Conservation (phyloP, 2,113 vertebrate species). For the Rhinogobius similis region DNA sequence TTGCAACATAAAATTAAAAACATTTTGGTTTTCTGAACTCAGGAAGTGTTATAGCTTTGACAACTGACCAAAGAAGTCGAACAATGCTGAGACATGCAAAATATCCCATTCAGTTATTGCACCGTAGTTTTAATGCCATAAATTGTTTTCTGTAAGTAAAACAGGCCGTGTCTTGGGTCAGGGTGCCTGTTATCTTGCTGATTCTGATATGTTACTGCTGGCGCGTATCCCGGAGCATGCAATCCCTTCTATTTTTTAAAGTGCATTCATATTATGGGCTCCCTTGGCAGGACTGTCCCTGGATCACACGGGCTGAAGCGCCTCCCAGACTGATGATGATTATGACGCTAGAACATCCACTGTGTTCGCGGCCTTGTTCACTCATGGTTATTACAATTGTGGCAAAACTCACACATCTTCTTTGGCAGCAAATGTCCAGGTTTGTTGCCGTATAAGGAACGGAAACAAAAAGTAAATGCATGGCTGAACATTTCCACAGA, state of each 20-base stretch:
- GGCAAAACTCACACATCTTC: constrained; percentile 63
- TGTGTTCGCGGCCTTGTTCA: constrained; percentile 78
- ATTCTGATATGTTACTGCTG: constrained; percentile 70
- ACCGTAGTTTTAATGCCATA: not conserved
- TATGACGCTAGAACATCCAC: constrained; percentile 74
- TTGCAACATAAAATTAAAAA: too few relatives aligned
- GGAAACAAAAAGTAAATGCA: not conserved
- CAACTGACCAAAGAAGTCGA: not conserved
- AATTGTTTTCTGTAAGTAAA: constrained; percentile 15
- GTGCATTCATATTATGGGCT: constrained; percentile 76
- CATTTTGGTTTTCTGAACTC: too few relatives aligned
- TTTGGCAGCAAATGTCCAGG: constrained; percentile 25
- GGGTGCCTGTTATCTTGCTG: constrained; percentile 70
- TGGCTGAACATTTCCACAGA: too few relatives aligned
- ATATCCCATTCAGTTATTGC: not conserved
- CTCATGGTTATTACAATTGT: constrained; percentile 71
- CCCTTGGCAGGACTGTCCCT: constrained; percentile 71
- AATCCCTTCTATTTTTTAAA: constrained; percentile 75
- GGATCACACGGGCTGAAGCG: constrained; percentile 60
- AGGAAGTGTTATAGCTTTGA: not conserved
- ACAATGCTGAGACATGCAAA: not conserved
- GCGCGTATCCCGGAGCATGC: constrained; percentile 67
- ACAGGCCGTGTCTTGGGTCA: constrained; percentile 64
- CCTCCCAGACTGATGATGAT: constrained; percentile 76
- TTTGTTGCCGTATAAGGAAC: constrained; percentile 15